Evolutionary conservation across 2,888 invertebrate species (phyloP).

Genomic region (Gari tellinella): DNA sequence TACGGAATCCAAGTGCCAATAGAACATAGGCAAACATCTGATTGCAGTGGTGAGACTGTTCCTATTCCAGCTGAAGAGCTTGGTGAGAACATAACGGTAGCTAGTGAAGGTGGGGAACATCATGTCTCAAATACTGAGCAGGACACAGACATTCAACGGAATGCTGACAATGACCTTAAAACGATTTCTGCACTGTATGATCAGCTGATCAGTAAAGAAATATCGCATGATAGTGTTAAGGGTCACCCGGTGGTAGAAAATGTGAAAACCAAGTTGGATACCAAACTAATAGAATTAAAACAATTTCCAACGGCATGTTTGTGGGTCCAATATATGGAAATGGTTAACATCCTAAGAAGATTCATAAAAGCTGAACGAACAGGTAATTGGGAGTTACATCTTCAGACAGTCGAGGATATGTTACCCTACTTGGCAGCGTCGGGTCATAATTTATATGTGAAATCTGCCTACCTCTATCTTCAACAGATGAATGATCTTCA

Average conservation of each 20-base stretch:
- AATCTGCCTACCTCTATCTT: slow-evolving; percentile 50
- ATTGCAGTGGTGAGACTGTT: no score
- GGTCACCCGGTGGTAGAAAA: background rate
- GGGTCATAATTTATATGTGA: slow-evolving; percentile 55
- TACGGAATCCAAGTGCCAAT: slow-evolving; percentile 2
- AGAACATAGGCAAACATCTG: background rate
- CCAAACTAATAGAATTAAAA: slow-evolving; percentile 8
- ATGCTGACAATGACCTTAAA: background rate
- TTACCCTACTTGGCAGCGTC: slow-evolving; percentile 50
- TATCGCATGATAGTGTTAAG: slow-evolving; percentile 11
- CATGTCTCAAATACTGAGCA: background rate
- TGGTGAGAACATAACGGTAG: background rate
- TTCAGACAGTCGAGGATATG: slow-evolving; percentile 11
- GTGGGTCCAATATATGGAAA: slow-evolving; percentile 40
- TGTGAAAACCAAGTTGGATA: slow-evolving; percentile 4
- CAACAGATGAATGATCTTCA: slow-evolving; percentile 36
- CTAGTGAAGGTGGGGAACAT: background rate
- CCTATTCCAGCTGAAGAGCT: slow-evolving; percentile 1
- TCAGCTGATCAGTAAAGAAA: slow-evolving; percentile 6
- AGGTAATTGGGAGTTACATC: slow-evolving; percentile 27
- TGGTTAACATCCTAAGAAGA: slow-evolving; percentile 17
- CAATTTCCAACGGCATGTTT: slow-evolving; percentile 12
- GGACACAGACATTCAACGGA: background rate
- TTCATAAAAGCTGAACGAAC: slow-evolving; percentile 33
- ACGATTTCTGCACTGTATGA: background rate